Base-by-base conservation (phyloP, 2,888 invertebrate genomes). In the Acleris sparsana region DNA sequence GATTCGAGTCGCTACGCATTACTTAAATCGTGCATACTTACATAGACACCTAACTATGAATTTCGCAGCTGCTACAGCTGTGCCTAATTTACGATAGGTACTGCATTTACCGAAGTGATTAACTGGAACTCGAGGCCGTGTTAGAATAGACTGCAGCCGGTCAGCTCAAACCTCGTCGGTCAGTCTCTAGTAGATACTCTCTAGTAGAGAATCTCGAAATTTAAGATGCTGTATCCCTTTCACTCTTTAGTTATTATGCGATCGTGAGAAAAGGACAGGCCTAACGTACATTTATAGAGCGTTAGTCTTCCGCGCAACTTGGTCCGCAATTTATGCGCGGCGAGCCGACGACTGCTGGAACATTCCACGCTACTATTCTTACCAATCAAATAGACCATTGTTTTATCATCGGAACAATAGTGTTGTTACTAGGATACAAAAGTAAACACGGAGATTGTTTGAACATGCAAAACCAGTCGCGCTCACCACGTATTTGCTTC, bases 361-460 rank as follows among this genome's bases (percentile, higher is more conserved):
- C 53, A 65, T 62, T 65, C 25, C 29, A 25, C 46, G 39, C 44
- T 20, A 60, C 25, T 74, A 73, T 73, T 74, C 60, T 72, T 73
- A 72, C 77, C 71, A 75, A 73, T 65, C 66, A 62, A 69, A 65
- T 70, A 61, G 61, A 48, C 61, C 67, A 63, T 67, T 67, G 67
- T 70, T 71, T 72, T 71, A 73, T 74, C 73, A 68, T 74, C 73
- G 51, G 73, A 77, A 83, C 80, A 83, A 82, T 82, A 72, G 75
- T 76, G 70, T 73, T 73, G 76, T 75, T 73, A 71, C 71, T 73
- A 74, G 69, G 69, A 74, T 76, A 75, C 78, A 69, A 70, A 69
- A 70, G 79, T 80, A 82, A 81, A 81, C 78, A 83, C 73, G 62
- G 61, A 71, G 63, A 78, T 75, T 80, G 78, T 80, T 77, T 73